Base-by-base conservation (phyloP, 2,113 vertebrate genomes). In the Ctenodactylus gundi region DNA sequence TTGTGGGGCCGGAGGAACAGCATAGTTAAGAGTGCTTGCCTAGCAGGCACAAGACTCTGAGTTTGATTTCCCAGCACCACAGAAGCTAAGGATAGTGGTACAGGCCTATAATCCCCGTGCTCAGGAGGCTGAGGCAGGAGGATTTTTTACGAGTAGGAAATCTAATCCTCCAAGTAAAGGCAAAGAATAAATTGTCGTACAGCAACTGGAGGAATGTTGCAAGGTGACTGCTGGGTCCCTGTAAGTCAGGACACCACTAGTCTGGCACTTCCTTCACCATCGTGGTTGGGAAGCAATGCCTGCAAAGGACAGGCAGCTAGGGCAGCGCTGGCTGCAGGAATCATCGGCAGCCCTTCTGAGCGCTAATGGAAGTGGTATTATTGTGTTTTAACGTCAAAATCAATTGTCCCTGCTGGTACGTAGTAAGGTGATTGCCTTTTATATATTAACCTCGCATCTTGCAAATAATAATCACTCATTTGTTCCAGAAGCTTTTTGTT, bases 341-440 rank as follows among this genome's bases (percentile, higher is more conserved):
- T 67, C 44, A 77, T 64, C n/a, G 73, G 44, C 49, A 29, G 21
- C 21, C 80, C 39, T 82, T 84, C 67, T 72, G 55, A 18, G 34
- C 51, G 6, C 82, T 72, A 72, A n/a, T 72, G n/a, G 44, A 90
- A 76, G 53, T 36, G 39, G 21, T 55, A n/a, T 7, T 46, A 7
- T n/a, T 88, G 44, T 80, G n/a, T 49, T 82, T 72, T 88, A 82
- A 60, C 76, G 89, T 84, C 36, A 68, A 92, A 65, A 62, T 81
- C 51, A 94, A n/a, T 68, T 85, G 36, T 62, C 90, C 53, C 55
- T 92, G 53, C 34, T 75, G 13, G 23, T 25, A 46, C 55, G 39
- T 44, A 65, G 46, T 53, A 23, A 94, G 94, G 36, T 75, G 21
- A 67, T 49, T 85, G 51, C 39, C 27, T 85, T 91, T 83, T 67